These are phyloP conservation scores for Macrosoma leucophasiata DNA, from an alignment of 2,888 invertebrate species.

Conservation along the genomic window DNA sequence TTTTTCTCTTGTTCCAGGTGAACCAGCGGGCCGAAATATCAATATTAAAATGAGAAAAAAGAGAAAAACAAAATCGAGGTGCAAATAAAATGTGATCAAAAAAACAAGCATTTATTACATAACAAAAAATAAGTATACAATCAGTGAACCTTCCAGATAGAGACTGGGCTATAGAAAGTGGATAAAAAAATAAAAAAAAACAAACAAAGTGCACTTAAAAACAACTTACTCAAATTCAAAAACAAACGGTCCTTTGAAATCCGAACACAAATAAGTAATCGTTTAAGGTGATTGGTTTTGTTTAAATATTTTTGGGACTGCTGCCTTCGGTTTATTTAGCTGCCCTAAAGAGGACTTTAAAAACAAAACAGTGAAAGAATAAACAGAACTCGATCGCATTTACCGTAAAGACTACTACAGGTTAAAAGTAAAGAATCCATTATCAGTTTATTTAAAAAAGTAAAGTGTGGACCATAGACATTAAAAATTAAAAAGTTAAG, in stretches of 20 bases:
- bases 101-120: slow-evolving; percentile 12
- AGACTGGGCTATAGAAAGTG: slow-evolving; percentile 43
- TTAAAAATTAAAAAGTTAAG: slow-evolving; percentile 15
- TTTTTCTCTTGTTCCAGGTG: slow-evolving; percentile 50
- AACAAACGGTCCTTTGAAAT: slow-evolving; percentile 48
- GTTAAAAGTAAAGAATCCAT: slow-evolving; percentile 18
- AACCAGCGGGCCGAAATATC: slow-evolving; percentile 17
- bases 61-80: slow-evolving; percentile 50
- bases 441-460: too few relatives aligned
- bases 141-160: slow-evolving; percentile 47
- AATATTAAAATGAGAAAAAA: slow-evolving; percentile 70
- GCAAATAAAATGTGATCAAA: slow-evolving; percentile 11
- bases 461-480: slow-evolving; percentile 14
- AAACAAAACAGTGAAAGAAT: slow-evolving; percentile 41
- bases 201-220: slow-evolving; percentile 25
- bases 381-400: slow-evolving; percentile 36
- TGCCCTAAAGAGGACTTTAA: slow-evolving; percentile 42
- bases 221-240: slow-evolving; percentile 35
- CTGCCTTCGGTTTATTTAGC: slow-evolving; percentile 55
- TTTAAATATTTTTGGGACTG: slow-evolving; percentile 62
- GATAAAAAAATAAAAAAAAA: slow-evolving; percentile 22
- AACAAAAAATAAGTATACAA: slow-evolving; percentile 29
- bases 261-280: slow-evolving; percentile 64
- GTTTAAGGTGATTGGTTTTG: slow-evolving; percentile 57
- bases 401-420: slow-evolving; percentile 33